Evolutionary conservation across 2,797 vertebrate species (phyloP), one percentile per base, ranked within the genome.

Genomic region (Silurus aristotelis): DNA sequence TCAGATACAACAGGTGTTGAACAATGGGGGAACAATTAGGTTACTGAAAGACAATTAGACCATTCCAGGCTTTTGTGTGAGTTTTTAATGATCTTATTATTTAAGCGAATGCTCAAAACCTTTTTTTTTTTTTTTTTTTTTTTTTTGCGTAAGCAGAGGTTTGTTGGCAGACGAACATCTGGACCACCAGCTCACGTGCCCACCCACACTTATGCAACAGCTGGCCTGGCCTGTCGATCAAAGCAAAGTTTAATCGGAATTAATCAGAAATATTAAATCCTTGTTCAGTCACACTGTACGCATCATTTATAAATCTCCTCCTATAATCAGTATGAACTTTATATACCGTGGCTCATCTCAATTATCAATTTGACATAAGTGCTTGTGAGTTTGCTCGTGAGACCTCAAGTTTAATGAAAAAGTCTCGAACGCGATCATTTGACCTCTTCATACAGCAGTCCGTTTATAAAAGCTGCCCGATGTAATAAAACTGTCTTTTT

Each of bases 221-320:
- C 60, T 78, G 75, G 55, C 19, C 76, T 80, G 83, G 68, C 58
- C 20, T 12, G 58, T 83, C 84, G 17, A 61, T 83, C 38, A 38
- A 38, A 38, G 38, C 38, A 38, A 38, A 38, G 38, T 38, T 38
- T 38, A 38, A 38, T 38, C 38, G 38, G 38, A 38, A 38, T 38
- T 38, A 38, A 84, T 27, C 38, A 56, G 71, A 58, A 77, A 77
- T 77, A 77, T 77, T 77, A 15, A 55, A 25, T 43, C 14, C 56
- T 58, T 27, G 46, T 68, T 87, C 80, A 61, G 63, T 66, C n/a
- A 61, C 70, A 80, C 38, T 76, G 46, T 85, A 82, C 17, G 67
- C 83, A 84, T 84, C 76, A 88, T 48, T 86, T 83, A 63, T 85
- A 71, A 75, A 87, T 85, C 86, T 80, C 73, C 68, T 81, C 25